Base-by-base conservation (phyloP, 1,140 invertebrate genomes). In the Drosophila lini region DNA sequence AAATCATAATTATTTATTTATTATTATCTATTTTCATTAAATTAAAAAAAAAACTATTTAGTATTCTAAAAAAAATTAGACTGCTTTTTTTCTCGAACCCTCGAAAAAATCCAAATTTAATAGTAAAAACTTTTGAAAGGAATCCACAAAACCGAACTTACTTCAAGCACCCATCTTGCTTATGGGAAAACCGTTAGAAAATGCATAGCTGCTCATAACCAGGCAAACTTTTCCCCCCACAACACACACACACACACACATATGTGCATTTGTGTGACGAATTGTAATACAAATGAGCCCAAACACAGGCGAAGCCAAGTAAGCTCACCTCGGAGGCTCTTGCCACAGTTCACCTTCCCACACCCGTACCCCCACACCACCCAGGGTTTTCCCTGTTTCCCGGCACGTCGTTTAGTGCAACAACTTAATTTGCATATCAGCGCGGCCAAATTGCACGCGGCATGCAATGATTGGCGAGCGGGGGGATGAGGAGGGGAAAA, bases 341-440 rank as follows among this genome's bases (percentile, higher is more conserved):
- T 19, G 13, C 11, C 10, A 22, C 16, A 36, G 32, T 6, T 4
- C 40, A 41, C 40, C 40, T 5, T 3, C 44, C 44, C 8, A 7
- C 34, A 13, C 0, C 3, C 44, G 19, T 19, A 19, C 7, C 19
- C 13, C 7, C 15, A 11, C 40, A 36, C 22, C 47, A 28, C 34
- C 53, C 69, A 71, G 59, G 67, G 69, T 19, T 78, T 68, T 57
- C 74, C 84, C 80, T 74, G 84, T 86, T 89, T 83, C 80, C 83
- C 77, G 83, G 84, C 83, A 88, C 84, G 84, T 88, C 84, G 84
- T 88, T 88, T 88, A 88, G 84, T 82, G 84, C 84, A 88, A 88
- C 84, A 88, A 88, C 83, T 88, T 88, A 88, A 88, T 88, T 88
- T 88, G 85, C 83, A 88, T 88, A 88, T 88, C 83, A 88, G 83